Conservation (phyloP, 1,140 invertebrate species). For the silkworm (Bombyx mori) region ASM3026992v2 NC_085118.1:5438001-5438500, state of each 20-base stretch:
- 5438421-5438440: slow-evolving; percentile 2
- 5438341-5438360: slow-evolving; percentile 3
- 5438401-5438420: slow-evolving; percentile 7
- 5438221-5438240: slow-evolving; percentile 34
- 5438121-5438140: slow-evolving; percentile 7
- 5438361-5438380: slow-evolving; percentile 8
- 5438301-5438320: slow-evolving; percentile 10
- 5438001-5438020: too few relatives aligned
- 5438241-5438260: slow-evolving; percentile 34
- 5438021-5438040: too few relatives aligned
- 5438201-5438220: slow-evolving; percentile 30
- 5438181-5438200: slow-evolving; percentile 36
- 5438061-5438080: too few relatives aligned
- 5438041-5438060: too few relatives aligned
- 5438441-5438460: neutral
- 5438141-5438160: slow-evolving; percentile 40
- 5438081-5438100: neutral
- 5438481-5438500: too few relatives aligned
- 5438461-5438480: too few relatives aligned
- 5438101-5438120: slow-evolving; percentile 7
- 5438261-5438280: slow-evolving; percentile 29
- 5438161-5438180: slow-evolving; percentile 40
- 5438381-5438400: slow-evolving; percentile 11
- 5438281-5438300: slow-evolving; percentile 23
- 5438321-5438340: slow-evolving; percentile 4